Conservation (phyloP, 1,140 invertebrate species). For the Bombyx mandarina region DNA sequence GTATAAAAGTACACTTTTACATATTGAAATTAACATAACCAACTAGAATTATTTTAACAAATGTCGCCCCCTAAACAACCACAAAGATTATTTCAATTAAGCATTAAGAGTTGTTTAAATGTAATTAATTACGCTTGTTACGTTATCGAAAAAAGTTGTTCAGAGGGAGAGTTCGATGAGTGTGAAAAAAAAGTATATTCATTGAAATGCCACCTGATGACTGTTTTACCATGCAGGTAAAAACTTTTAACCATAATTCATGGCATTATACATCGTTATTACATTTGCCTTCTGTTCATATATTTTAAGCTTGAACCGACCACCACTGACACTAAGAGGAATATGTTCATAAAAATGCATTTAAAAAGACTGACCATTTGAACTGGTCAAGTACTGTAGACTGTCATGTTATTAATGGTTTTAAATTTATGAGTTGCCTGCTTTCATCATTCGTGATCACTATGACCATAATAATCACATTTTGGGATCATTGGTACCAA, state of each 20-base stretch:
- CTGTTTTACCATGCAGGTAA: constrained; percentile 57
- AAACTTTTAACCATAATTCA: constrained; percentile 1
- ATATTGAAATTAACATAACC: no score
- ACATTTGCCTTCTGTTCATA: neutral
- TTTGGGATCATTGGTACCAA: no score
- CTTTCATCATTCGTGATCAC: no score
- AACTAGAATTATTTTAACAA: neutral
- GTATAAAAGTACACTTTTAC: no score
- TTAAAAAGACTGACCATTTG: neutral
- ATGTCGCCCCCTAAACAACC: constrained; percentile 66
- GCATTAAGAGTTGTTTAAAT: constrained; percentile 51
- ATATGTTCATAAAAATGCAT: neutral
- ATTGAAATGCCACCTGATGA: constrained; percentile 48
- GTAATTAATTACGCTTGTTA: constrained; percentile 62
- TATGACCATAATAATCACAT: no score
- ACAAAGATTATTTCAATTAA: constrained; percentile 49
- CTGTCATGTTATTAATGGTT: no score
- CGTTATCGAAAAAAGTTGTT: constrained; percentile 52
- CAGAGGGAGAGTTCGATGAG: constrained; percentile 42
- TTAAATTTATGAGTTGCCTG: no score
- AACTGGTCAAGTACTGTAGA: no score
- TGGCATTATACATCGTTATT: neutral
- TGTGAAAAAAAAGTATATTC: constrained; percentile 41
- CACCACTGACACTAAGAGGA: neutral
- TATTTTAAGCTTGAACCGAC: neutral